These are phyloP conservation scores for Dicentrarchus labrax DNA, from an alignment of 2,113 vertebrate species.

Conservation along the genomic window DNA sequence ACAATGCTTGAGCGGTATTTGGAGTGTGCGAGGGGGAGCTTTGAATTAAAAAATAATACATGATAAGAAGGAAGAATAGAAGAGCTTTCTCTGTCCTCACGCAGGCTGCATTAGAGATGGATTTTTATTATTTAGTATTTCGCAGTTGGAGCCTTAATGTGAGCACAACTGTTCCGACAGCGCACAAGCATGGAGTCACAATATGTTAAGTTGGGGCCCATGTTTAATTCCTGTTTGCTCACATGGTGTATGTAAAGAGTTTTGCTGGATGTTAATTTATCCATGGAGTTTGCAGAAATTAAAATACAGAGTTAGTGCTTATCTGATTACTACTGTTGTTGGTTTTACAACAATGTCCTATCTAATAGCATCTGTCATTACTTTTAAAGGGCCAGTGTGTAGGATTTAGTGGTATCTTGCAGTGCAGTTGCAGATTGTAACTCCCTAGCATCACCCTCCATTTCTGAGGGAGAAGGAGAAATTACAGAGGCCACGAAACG, in stretches of 20 bases:
- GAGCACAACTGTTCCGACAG: not conserved
- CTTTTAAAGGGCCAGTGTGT: too few species aligned
- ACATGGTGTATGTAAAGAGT: not conserved
- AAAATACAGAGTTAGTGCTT: too few species aligned
- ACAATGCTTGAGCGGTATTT: not conserved
- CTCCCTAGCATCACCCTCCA: too few species aligned
- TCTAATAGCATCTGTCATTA: too few species aligned
- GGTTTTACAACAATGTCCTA: too few species aligned
- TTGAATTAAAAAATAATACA: not conserved
- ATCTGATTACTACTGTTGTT: too few species aligned
- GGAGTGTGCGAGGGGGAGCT: not conserved
- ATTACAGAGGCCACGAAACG: too few species aligned
- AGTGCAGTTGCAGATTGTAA: too few species aligned
- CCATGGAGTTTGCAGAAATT: too few species aligned
- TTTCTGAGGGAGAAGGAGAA: too few species aligned
- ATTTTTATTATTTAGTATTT: not conserved
- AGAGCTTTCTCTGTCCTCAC: not conserved
- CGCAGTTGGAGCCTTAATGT: not conserved
- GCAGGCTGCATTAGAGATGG: not conserved
- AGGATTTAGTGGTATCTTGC: too few species aligned
- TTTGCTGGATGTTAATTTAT: too few species aligned
- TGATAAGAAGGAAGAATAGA: not conserved
- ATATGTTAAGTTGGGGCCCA: not conserved
- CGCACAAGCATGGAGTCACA: not conserved
- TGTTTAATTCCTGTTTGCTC: conserved; percentile 1